A percentile compares a stretch with the other conserved stretches of the same genome.
Conservation (phyloP, 2,113 vertebrate species). For the Tupaia tana region DNA sequence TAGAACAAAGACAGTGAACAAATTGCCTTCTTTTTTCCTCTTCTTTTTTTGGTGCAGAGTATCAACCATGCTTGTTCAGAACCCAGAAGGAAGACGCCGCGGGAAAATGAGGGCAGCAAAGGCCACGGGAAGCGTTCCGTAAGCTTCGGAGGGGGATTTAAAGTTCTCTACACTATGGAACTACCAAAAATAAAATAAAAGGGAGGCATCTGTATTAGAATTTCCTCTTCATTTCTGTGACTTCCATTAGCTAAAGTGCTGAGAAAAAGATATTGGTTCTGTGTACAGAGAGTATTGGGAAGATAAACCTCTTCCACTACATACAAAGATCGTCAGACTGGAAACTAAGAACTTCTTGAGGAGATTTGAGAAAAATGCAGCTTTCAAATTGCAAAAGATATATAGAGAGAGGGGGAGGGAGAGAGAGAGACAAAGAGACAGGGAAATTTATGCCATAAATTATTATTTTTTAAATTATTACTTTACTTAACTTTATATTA, state of each 20-base stretch:
- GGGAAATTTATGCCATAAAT: too few relatives aligned
- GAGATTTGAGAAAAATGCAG: neutral
- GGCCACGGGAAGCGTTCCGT: neutral
- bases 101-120: neutral
- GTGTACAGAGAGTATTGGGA: neutral
- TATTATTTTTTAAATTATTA: too few relatives aligned
- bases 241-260: neutral
- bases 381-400: neutral
- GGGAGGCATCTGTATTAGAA: neutral
- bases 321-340: neutral
- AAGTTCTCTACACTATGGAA: neutral
- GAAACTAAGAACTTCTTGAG: neutral
- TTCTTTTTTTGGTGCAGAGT: neutral
- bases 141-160: neutral
- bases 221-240: neutral
- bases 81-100: neutral
- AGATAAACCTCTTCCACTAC: accelerated
- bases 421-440: too few relatives aligned
- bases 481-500: too few relatives aligned
- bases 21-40: neutral
- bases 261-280: neutral
- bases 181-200: neutral
- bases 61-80: neutral
- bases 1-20: neutral
- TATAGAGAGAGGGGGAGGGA: too few relatives aligned